Base-by-base conservation (phyloP, 2,888 invertebrate genomes). In the Pachliopta kotzebuea region DNA sequence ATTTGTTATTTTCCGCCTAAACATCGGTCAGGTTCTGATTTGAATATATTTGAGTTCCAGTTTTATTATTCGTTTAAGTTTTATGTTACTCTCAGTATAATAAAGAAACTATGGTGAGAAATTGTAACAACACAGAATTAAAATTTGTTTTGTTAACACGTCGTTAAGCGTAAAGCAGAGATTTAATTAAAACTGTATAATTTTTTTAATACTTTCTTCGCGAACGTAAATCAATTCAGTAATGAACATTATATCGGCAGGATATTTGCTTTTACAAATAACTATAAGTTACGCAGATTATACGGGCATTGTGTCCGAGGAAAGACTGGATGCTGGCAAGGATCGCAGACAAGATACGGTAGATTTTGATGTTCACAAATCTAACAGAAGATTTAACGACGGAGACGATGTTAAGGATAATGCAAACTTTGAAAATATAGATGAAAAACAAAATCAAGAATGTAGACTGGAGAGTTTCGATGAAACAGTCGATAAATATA, bases 391-490 rank as follows among this genome's bases (percentile, higher is more conserved):
- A 56, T 78, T 80, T 57, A 2, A 76, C 8, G 75, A 81, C 14
- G 74, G 79, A 20, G 29, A 80, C 14, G 67, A 76, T 9, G 80
- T 83, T 24, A 64, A 73, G 84, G 81, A 84, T 24, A 67, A 84
- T 2, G 73, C 81, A 2, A 84, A 85, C 66, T 72, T 85, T 29
- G 81, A 74, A 65, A 72, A 77, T 1, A 68, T 68, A 7, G 73
- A 76, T 31, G 74, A 79, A 17, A 71, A 70, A 49, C 70, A 71
- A n/a, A 70, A 59, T 54, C 71, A 69, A 29, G 68, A 70, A 0
- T 85, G 86, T 57, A 66, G 68, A 59, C 76, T 71, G 9, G 80
- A 83, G 9, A 79, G 80, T 0, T 78, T 83, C 4, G 70, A 72
- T n/a, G 80, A 83, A 4, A 79, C 71, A 67, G 71, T 72, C 0